Base-by-base conservation (phyloP, 2,888 invertebrate species). In the Hanleya hanleyi region DNA sequence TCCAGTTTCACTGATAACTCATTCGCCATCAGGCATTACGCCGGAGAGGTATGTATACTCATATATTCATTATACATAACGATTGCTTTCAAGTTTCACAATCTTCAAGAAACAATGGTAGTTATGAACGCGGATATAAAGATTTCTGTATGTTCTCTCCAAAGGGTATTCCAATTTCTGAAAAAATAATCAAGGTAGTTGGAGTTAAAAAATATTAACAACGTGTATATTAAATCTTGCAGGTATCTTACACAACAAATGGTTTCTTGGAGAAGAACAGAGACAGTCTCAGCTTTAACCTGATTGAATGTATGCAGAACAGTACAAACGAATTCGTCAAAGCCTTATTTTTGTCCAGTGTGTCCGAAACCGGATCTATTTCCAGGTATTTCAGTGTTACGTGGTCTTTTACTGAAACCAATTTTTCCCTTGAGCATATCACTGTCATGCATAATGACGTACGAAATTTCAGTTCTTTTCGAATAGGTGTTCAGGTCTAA, bases 201-300 rank as follows among this genome's bases (percentile, higher is more conserved):
- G 41, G 41, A 41, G 41, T 12, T 41, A 12, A 41, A 12, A 41
- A 41, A 9, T 12, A 41, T 41, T 41, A 12, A 12, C 9, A 41
- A 41, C 41, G 9, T 41, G 18, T 12, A 41, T 41, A 12, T 41
- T 18, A n/a, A n/a, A n/a, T n/a, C n/a, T 33, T 65, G 0, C 65
- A 88, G 88, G 87, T 88, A 12, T 76, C 74, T 41, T 88, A 88
- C 77, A 72, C 79, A 33, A 85, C 84, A 1, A 47, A 67, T 7
- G 78, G 81, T 1, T 85, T 88, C 73, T 75, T 87, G 22, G 86
- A 87, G 76, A 88, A 88, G 77, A 88, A 88, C 72, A 73, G 85
- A 26, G 87, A 88, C 71, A 75, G 75, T 7, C 76, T 88, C 22
- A 83, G 83, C 65, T 69, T 74, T 4, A 86, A 86, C 66, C 62